Base-by-base conservation (phyloP, 2,888 invertebrate genomes). In the Malacosoma neustria region DNA sequence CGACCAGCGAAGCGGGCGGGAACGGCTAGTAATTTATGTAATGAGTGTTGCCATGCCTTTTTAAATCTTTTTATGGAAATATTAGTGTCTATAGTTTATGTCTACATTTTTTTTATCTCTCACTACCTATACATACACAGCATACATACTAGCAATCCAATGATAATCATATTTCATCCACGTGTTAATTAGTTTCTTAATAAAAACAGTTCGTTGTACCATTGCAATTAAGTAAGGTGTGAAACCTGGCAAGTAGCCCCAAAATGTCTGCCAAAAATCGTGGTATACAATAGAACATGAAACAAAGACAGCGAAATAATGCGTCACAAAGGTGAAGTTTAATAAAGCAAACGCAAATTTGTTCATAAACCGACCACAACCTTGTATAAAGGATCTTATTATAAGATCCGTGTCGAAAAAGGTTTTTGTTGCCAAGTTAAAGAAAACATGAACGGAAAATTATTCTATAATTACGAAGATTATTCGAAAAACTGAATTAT, bases 181-280 rank as follows among this genome's bases (percentile, higher is more conserved):
- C 58, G 55, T 62, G 60, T 41, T 48, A 50, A 45, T 45, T 45
- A 45, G 45, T 44, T 38, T 53, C 46, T 48, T 54, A 53, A 56
- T 60, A 41, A 48, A n/a, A 39, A 34, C 46, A 45, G 71, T 60
- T 69, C 64, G 64, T 39, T 61, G 69, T 40, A 52, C 61, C 49
- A 34, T 39, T 35, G 32, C 37, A 45, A 39, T 43, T 46, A 41
- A 55, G 47, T 44, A 42, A 62, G 57, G 65, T 66, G 68, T 52
- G 54, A 67, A 56, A 56, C 56, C 70, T 73, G 72, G 72, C 72
- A 63, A 54, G 46, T 43, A 38, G 29, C 30, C 43, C 34, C 37
- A 42, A 49, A 48, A 48, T 41, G 45, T 44, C 45, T 65, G 70
- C 72, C 70, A 72, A 57, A 53, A 57, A 48, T 14, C 42, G 41